Evolutionary conservation across 2,113 vertebrate genomes (phyloP).

Genomic region (Microtus pennsylvanicus): DNA sequence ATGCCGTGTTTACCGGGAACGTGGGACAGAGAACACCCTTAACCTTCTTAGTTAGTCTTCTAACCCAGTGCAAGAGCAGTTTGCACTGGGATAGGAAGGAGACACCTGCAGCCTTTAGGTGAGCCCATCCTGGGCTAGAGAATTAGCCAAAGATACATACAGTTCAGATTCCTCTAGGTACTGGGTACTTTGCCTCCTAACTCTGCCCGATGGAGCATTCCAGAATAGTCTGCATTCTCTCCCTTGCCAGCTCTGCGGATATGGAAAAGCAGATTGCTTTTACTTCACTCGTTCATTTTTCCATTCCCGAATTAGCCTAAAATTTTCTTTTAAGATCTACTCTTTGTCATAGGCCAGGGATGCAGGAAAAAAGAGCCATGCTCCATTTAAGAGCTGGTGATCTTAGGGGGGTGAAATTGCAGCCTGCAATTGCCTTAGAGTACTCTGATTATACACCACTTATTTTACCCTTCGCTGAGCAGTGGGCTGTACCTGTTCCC

Average conservation of each 20-base stretch:
- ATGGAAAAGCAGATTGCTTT: conserved; percentile 22
- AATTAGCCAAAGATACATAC: not conserved
- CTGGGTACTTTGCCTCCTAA: not conserved
- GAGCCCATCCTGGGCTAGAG: not conserved
- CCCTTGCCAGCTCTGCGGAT: not conserved
- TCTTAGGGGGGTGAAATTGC: not conserved
- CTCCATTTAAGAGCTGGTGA: not conserved
- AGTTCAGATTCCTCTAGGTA: not conserved
- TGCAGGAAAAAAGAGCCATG: not conserved
- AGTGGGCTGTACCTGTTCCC: not conserved
- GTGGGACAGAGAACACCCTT: not conserved
- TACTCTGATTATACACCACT: not conserved
- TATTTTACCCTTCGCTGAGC: not conserved
- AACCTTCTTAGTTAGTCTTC: not conserved
- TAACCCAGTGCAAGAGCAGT: not conserved
- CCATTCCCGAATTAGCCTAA: conserved; percentile 41
- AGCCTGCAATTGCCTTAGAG: not conserved
- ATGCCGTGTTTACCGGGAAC: not conserved
- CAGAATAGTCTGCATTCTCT: not conserved
- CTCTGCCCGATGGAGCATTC: not conserved
- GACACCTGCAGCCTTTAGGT: not conserved
- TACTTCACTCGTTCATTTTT: not conserved
- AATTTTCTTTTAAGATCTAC: not conserved
- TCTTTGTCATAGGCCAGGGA: not conserved
- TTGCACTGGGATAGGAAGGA: not conserved